Base-by-base conservation (phyloP, 2,888 invertebrate genomes). In the Oxystoma pomonae region DNA sequence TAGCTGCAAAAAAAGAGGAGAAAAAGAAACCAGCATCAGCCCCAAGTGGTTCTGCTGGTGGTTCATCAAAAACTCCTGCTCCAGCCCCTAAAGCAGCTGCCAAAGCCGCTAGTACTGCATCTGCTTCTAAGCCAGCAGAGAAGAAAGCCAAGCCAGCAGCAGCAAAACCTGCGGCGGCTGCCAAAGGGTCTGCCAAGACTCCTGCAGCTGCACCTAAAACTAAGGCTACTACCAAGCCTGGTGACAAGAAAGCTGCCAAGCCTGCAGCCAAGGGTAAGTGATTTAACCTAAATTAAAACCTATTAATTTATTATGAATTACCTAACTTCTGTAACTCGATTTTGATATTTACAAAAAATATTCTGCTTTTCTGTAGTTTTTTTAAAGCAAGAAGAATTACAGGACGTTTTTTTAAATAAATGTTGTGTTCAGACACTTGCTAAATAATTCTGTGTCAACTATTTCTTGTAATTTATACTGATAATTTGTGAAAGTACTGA, bases 1-100 rank as follows among this genome's bases (percentile, higher is more conserved):
- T 66, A 72, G 75, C 74, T 65, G 74, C 81, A 80, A 70, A 87
- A 84, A 75, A 87, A 84, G 78, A 86, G 83, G 78, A 75, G 35
- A 80, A 79, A 63, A 81, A 81, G 75, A 82, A 81, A 70, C 81
- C 82, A 57, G 78, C 82, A 5, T 71, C 81, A 57, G 75, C 78
- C 19, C 73, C 76, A 20, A 67, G 73, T 51, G 70, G 81, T 66
- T 81, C 82, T 52, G 81, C 78, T 2, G 72, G 77, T 53, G 71
- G 77, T 53, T 72, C 77, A 12, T 73, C 77, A 0, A 73, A 81
- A 59, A 76, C 75, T 18, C 70, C 73, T 16, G 76, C 75, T 2
- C 72, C 78, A 20, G 72, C 75, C 59, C 81, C 81, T n/a, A 77
- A 81, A 59, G 80, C 81, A 67, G 81, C 84, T 1, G 80, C 81